Evolutionary conservation across 2,888 invertebrate species (phyloP).

Genomic region (Chrysodeixis includens): DNA sequence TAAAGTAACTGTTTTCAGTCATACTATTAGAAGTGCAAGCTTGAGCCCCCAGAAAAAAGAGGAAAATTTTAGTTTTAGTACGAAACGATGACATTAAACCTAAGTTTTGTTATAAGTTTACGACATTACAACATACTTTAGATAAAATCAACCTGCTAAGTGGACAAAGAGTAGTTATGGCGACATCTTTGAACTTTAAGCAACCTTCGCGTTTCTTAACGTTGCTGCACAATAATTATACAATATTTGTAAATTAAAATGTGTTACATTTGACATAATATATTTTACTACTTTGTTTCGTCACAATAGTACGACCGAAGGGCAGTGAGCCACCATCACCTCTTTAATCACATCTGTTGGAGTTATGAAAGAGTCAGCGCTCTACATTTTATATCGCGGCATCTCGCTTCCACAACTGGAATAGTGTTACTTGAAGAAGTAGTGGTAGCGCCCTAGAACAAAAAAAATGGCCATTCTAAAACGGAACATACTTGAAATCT

Average conservation of each 20-base stretch:
- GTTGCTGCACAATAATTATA: conserved; percentile 63
- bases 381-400: too few species aligned
- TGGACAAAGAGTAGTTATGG: conserved; percentile 54
- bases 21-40: too few species aligned
- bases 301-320: neutral
- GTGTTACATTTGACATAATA: conserved; percentile 46
- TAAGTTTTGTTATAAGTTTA: conserved; percentile 37
- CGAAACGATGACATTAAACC: conserved; percentile 33
- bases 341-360: too few species aligned
- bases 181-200: conserved; percentile 62
- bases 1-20: too few species aligned
- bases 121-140: conserved; percentile 55
- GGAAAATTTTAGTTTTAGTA: too few species aligned
- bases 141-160: conserved; percentile 61
- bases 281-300: conserved; percentile 8
- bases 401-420: too few species aligned
- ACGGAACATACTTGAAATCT: neutral
- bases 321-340: too few species aligned
- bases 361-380: too few species aligned
- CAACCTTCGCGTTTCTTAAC: conserved; percentile 60
- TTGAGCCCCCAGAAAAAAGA: too few species aligned
- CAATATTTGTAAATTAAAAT: conserved; percentile 37
- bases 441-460: too few species aligned
- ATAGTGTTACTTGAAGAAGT: too few species aligned
- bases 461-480: too few species aligned